Conservation (phyloP, 2,797 vertebrate genomes). For the Lepilemur ruficaudatus region DNA sequence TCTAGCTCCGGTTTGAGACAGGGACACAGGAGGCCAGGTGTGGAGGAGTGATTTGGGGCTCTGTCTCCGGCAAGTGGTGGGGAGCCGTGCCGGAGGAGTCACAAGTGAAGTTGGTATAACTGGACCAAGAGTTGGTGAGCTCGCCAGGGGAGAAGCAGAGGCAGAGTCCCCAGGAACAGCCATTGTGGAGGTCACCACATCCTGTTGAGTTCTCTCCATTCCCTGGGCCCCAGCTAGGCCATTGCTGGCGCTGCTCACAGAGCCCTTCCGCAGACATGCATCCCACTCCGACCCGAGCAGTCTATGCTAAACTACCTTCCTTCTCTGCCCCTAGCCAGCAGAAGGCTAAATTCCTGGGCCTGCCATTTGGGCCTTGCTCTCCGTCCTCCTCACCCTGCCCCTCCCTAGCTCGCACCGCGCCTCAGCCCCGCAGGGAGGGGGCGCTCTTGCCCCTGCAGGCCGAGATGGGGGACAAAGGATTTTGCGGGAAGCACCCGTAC, state of each 20-base stretch:
- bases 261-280: not conserved
- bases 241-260: not conserved
- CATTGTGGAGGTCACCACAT: not conserved
- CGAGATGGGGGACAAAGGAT: not conserved
- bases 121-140: not conserved
- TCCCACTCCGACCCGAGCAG: not conserved
- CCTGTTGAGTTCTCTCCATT: not conserved
- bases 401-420: not conserved
- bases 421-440: not conserved
- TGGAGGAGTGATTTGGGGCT: not conserved
- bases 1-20: not conserved
- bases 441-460: not conserved
- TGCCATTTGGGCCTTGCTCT: not conserved
- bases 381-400: not conserved
- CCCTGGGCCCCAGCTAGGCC: not conserved
- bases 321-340: not conserved
- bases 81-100: not conserved
- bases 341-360: not conserved
- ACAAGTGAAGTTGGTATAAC: not conserved
- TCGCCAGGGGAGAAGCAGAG: not conserved
- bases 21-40: not conserved
- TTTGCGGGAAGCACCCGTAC: not conserved
- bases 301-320: not conserved
- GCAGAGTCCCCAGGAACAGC: not conserved
- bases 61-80: not conserved